Conservation (phyloP, 2,113 vertebrate species). For the Erpornis zantholeuca region DNA sequence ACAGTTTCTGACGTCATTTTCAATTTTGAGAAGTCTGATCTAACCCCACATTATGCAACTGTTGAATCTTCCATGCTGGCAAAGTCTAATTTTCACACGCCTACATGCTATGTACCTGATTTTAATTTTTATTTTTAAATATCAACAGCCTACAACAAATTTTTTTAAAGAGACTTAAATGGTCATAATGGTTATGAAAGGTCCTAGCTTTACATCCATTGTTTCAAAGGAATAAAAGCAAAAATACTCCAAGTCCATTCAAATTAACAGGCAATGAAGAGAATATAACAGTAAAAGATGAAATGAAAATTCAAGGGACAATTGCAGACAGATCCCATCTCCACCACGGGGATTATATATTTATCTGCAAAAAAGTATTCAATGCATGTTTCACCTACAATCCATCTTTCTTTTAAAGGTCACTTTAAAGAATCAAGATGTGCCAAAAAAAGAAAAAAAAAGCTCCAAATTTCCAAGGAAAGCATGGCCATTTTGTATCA, state of each 20-base stretch:
- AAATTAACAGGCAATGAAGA: background rate
- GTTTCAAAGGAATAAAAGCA: background rate
- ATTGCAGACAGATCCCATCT: background rate
- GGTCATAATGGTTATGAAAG: background rate
- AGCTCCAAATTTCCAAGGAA: background rate
- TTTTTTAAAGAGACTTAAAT: background rate
- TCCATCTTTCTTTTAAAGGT: background rate
- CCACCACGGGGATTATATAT: background rate
- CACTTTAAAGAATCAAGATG: background rate
- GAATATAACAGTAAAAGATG: background rate
- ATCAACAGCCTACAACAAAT: background rate
- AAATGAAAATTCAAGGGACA: background rate
- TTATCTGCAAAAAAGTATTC: background rate
- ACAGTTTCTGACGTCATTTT: conserved; percentile 35
- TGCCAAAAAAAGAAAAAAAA: background rate
- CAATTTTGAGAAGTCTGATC: conserved; percentile 8
- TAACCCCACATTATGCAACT: conserved; percentile 43
- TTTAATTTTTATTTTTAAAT: conserved; percentile 41
- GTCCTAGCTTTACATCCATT: background rate
- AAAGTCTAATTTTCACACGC: conserved; percentile 49
- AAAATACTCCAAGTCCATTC: background rate
- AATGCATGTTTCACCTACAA: background rate
- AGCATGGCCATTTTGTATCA: background rate
- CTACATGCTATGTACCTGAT: conserved; percentile 52
- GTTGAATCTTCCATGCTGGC: conserved; percentile 4